These are phyloP conservation scores for Sturnira hondurensis DNA, from an alignment of 2,113 vertebrate species.

Conservation along the genomic window DNA sequence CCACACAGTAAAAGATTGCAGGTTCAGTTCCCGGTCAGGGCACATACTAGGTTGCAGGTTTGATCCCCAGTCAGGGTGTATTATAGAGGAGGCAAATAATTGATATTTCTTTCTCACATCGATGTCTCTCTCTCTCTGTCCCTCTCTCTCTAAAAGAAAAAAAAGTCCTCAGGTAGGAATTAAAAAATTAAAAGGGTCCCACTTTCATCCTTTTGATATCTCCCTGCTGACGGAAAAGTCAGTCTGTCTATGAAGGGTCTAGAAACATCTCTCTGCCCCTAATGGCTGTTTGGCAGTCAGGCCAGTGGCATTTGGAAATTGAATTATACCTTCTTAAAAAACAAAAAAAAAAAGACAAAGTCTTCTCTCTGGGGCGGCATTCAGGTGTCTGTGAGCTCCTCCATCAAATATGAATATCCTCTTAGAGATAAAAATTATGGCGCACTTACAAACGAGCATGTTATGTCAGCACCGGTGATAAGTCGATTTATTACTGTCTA, in stretches of 20 bases:
- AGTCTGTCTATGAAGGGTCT: neutral
- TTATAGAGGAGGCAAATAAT: too few relatives aligned
- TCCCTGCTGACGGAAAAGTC: neutral
- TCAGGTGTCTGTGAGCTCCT: neutral
- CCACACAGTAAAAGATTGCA: too few relatives aligned
- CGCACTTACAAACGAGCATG: conserved; percentile 9
- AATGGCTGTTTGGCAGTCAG: conserved; percentile 6
- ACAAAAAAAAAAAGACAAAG: neutral
- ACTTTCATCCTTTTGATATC: neutral
- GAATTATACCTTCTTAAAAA: neutral
- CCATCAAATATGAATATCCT: conserved; percentile 59
- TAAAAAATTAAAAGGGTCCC: neutral
- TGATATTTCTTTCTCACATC: too few relatives aligned
- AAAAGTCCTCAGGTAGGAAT: too few relatives aligned
- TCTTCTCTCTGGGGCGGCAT: neutral
- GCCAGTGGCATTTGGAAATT: neutral
- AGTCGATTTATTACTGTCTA: conserved; percentile 49
- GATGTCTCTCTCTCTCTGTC: too few relatives aligned
- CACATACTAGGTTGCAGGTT: too few relatives aligned
- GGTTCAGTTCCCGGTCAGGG: too few relatives aligned
- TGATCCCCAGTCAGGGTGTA: too few relatives aligned
- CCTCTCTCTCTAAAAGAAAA: too few relatives aligned
- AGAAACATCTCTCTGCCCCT: neutral
- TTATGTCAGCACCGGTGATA: neutral
- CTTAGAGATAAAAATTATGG: conserved; percentile 62